Percentiles rank a stretch among this genome's conserved stretches.
phyloP scores from a whole-genome alignment of 2,888 invertebrate species.

The Drosophila mettleri region DNA sequence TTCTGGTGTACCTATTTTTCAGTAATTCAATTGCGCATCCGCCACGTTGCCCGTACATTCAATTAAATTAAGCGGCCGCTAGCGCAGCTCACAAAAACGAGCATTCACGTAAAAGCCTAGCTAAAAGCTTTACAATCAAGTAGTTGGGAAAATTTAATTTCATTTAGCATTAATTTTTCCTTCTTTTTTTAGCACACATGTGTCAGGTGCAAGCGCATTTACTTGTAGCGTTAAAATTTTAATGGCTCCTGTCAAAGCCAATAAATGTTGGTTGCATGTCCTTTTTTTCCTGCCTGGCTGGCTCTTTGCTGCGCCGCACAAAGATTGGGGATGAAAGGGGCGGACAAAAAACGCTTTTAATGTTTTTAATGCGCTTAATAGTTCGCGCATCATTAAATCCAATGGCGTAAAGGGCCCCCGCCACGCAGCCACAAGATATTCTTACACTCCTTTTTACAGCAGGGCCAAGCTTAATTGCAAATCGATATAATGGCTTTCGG shows the following conservation, averaged over 20 bases:
- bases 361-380: constrained; percentile 73
- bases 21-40: constrained; percentile 64
- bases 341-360: constrained; percentile 38
- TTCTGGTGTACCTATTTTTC: constrained; percentile 22
- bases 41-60: constrained; percentile 49
- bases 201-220: constrained; percentile 40
- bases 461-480: constrained; percentile 62
- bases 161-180: constrained; percentile 55
- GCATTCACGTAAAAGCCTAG: constrained; percentile 25
- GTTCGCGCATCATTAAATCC: constrained; percentile 77
- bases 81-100: constrained; percentile 4
- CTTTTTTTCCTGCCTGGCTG: constrained; percentile 29
- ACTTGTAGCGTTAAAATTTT: constrained; percentile 59
- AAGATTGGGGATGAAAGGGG: constrained; percentile 35
- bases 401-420: constrained; percentile 52
- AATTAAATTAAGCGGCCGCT: constrained; percentile 58
- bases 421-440: constrained; percentile 33
- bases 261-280: constrained; percentile 64
- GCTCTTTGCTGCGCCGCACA: constrained; percentile 28
- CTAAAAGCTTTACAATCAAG: constrained; percentile 66
- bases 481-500: constrained; percentile 63
- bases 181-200: constrained; percentile 30
- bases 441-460: constrained; percentile 35
- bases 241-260: constrained; percentile 75
- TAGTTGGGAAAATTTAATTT: constrained; percentile 60